Base-by-base conservation (phyloP, 2,797 vertebrate genomes). In the Muraenolepis orangiensis region DNA sequence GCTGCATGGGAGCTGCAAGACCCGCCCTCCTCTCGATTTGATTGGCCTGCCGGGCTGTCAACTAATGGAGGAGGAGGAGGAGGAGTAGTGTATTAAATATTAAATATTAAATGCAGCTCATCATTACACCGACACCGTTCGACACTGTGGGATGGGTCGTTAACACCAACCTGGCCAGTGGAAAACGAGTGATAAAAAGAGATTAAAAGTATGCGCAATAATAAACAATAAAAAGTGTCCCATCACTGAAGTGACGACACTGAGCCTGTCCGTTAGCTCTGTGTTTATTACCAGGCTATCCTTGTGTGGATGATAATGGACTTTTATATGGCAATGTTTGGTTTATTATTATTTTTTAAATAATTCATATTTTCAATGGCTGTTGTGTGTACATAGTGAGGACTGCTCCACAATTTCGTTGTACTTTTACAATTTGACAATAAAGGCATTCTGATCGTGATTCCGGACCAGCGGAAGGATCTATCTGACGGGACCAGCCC, bases 11-110 rank as follows among this genome's bases (percentile, higher is more conserved):
- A 26, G 28, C 0, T 6, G 6, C 61, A 74, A 66, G 66, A 0
- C 72, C 88, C 89, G 78, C 89, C 92, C 8, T 26, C 72, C 74
- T 0, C 73, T 74, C 0, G 5, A 3, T 12, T 66, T 30, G 3
- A 93, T 90, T 94, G 93, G 93, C 18, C 72, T 8, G 0, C 1
- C 0, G 0, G 1, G n/a, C 64, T 89, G 92, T 89, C 91, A 78
- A 11, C 66, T 14, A 82, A 71, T 77, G 76, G 66, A 78, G 86
- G 84, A 82, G 87, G 89, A 4, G 32, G 3, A 4, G 32, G 3
- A 34, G 3, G n/a, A 23, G 23, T 1, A 26, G 26, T 26, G 23
- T 26, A 64, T 64, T 11, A 7, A 64, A 64, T 64, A 64, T 64
- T 5, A 57, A 57, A 23, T 23, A n/a, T n/a, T n/a, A 57, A 57